phyloP scores from a whole-genome alignment of 2,113 vertebrate genomes.

The Otocyon megalotis region DNA sequence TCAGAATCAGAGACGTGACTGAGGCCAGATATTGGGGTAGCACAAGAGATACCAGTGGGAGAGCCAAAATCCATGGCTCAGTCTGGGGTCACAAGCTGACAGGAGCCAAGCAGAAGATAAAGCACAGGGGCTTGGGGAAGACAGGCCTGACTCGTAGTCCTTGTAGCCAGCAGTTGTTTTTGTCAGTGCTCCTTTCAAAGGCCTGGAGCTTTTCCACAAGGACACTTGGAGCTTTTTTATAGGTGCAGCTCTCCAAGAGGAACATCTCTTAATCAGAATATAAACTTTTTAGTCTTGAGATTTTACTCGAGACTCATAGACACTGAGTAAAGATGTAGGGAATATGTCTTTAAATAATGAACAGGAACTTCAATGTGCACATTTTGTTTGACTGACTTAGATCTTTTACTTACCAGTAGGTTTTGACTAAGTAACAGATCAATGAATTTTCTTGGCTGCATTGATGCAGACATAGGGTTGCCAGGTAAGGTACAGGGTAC shows the following conservation, averaged over 20 bases:
- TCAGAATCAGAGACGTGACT: constrained; percentile 37
- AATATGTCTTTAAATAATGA: neutral
- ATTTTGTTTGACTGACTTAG: neutral
- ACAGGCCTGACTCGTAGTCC: neutral
- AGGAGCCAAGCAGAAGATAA: neutral
- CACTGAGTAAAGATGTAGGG: neutral
- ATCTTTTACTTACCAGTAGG: neutral
- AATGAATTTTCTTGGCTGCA: neutral
- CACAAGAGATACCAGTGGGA: neutral
- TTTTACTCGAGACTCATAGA: neutral
- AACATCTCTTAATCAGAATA: constrained; percentile 37
- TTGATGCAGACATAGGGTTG: neutral
- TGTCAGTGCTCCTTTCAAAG: neutral
- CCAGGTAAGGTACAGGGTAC: neutral
- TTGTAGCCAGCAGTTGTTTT: neutral
- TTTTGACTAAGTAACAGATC: neutral
- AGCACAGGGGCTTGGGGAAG: neutral
- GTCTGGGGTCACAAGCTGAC: neutral
- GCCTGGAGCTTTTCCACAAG: neutral
- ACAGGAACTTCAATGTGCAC: neutral
- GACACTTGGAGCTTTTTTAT: neutral
- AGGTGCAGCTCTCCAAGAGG: neutral
- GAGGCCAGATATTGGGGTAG: constrained; percentile 10
- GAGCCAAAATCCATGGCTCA: neutral
- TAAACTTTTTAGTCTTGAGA: neutral